phyloP scores from a whole-genome alignment of 2,888 invertebrate genomes.

The Micropterix aruncella region DNA sequence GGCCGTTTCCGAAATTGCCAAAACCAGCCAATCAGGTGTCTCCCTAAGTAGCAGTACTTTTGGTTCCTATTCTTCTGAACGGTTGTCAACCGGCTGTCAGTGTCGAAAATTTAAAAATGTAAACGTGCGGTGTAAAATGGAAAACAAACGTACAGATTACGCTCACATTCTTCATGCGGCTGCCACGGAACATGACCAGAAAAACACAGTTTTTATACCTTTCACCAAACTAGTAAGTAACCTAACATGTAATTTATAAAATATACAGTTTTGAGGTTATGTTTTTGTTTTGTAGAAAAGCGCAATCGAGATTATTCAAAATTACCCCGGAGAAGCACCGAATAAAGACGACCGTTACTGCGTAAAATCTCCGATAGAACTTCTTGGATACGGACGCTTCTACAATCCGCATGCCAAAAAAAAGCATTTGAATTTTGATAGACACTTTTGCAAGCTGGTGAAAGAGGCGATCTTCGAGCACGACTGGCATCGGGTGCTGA shows the following conservation, averaged over 20 bases:
- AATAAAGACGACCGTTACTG: not conserved
- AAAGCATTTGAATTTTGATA: not conserved
- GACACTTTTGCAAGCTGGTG: not conserved
- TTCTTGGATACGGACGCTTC: not conserved
- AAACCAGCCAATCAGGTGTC: too few relatives aligned
- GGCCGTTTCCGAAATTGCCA: too few relatives aligned
- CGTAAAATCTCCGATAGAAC: not conserved
- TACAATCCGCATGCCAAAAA: not conserved
- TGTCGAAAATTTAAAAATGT: too few relatives aligned
- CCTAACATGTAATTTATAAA: too few relatives aligned
- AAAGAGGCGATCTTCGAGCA: not conserved
- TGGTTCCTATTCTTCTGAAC: too few relatives aligned
- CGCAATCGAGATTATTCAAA: not conserved
- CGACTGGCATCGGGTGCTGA: not conserved
- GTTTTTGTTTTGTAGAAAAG: not conserved
- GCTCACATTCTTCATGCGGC: not conserved
- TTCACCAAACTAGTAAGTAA: not conserved
- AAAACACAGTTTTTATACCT: not conserved
- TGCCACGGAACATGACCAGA: not conserved
- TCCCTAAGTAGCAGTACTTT: too few relatives aligned
- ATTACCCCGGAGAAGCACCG: not conserved
- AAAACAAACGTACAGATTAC: too few relatives aligned
- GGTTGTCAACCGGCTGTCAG: too few relatives aligned
- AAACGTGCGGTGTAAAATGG: too few relatives aligned
- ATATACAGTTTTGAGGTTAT: too few relatives aligned